phyloP scores from a whole-genome alignment of 2,113 vertebrate genomes.

The Bettongia penicillata region DNA sequence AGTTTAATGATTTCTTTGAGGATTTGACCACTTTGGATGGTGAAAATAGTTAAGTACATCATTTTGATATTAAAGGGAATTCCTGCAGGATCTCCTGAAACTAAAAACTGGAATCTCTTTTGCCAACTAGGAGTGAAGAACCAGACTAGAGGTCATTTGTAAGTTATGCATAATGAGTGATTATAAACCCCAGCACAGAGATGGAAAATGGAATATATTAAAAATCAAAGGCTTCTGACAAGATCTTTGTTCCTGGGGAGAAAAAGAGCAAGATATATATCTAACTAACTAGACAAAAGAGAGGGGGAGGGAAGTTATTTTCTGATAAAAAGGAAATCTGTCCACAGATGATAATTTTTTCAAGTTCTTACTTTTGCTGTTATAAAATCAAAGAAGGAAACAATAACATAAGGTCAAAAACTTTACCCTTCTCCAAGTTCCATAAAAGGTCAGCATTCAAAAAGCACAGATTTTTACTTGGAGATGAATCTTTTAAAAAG shows the following conservation, averaged over 20 bases:
- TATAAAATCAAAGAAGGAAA: constrained; percentile 45
- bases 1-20: constrained; percentile 48
- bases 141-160: constrained; percentile 36
- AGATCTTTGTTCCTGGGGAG: constrained; percentile 17
- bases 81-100: constrained; percentile 1
- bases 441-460: constrained; percentile 42
- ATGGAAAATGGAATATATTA: constrained; percentile 50
- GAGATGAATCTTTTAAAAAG: constrained; percentile 33
- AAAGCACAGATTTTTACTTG: constrained; percentile 38
- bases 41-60: background rate
- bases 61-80: constrained; percentile 50
- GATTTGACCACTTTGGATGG: background rate
- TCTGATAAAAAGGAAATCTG: constrained; percentile 41
- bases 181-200: background rate
- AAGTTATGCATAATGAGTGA: constrained; percentile 47
- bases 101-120: constrained; percentile 39
- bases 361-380: constrained; percentile 15
- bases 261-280: constrained; percentile 6
- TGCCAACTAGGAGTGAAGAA: constrained; percentile 18
- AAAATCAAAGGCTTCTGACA: constrained; percentile 38
- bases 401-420: background rate
- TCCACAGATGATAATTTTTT: constrained; percentile 15
- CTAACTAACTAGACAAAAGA: background rate
- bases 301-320: constrained; percentile 32
- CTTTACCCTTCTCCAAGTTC: constrained; percentile 41